Conservation (phyloP, 2,113 vertebrate species). For the Pipra filicauda region DNA sequence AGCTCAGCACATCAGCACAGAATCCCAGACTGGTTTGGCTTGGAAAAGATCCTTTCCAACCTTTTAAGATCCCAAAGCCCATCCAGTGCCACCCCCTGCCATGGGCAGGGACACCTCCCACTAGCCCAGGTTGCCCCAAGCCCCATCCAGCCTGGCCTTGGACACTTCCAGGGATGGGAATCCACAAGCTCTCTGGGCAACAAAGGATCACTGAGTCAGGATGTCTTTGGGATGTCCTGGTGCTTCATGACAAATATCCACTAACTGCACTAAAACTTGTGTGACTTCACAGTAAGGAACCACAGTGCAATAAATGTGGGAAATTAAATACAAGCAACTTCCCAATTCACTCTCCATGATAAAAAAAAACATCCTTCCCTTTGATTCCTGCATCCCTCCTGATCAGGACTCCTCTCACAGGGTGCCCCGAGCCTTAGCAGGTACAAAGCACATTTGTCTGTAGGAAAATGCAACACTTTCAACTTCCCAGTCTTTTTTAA, state of each 20-base stretch:
- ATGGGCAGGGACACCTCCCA: neutral
- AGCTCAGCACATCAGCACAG: neutral
- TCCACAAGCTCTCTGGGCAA: neutral
- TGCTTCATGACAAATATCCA: neutral
- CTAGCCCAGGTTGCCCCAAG: neutral
- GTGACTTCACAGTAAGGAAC: neutral
- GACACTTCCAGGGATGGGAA: neutral
- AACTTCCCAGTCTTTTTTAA: neutral
- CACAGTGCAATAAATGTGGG: neutral
- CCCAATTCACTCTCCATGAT: accelerated
- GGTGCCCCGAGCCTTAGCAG: neutral
- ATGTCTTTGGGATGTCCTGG: neutral
- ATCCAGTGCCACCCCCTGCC: neutral
- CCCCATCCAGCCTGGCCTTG: neutral
- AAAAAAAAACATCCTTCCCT: neutral
- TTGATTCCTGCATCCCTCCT: neutral
- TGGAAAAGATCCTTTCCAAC: too few species aligned
- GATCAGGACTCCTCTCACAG: accelerated
- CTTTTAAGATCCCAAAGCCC: neutral
- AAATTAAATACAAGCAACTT: neutral
- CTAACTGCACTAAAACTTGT: neutral
- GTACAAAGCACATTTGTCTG: neutral
- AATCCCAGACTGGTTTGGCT: neutral
- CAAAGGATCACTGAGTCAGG: neutral
- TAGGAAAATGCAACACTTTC: neutral